These are phyloP conservation scores for Danionella cerebrum DNA, from an alignment of 2,113 vertebrate genomes.

Conservation along the genomic window DNA sequence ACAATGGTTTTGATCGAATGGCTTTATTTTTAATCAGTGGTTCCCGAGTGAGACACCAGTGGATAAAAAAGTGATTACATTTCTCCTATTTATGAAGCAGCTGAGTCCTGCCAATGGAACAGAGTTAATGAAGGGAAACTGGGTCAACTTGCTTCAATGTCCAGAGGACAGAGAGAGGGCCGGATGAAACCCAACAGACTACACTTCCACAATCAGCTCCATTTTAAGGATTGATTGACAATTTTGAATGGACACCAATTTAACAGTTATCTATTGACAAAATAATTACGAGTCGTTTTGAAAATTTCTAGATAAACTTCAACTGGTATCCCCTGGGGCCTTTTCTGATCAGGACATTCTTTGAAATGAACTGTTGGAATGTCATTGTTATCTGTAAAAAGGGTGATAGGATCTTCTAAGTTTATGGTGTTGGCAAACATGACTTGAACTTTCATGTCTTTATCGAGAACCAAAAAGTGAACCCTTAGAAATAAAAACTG, in stretches of 20 bases:
- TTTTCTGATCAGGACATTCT: too few relatives aligned
- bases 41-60: background rate
- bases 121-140: constrained; percentile 12
- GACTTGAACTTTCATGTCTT: too few relatives aligned
- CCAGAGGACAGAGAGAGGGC: background rate
- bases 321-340: too few relatives aligned
- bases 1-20: background rate
- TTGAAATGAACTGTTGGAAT: too few relatives aligned
- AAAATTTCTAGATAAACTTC: too few relatives aligned
- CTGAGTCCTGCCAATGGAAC: background rate
- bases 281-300: background rate
- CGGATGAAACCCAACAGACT: constrained; percentile 5
- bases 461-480: too few relatives aligned
- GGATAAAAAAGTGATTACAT: background rate
- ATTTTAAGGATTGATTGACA: background rate
- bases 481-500: too few relatives aligned
- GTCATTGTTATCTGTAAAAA: too few relatives aligned
- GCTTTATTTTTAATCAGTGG: constrained; percentile 19
- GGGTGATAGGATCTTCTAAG: too few relatives aligned
- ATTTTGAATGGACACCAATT: background rate
- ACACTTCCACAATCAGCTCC: background rate
- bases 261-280: background rate
- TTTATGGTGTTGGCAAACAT: too few relatives aligned
- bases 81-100: constrained; percentile 8
- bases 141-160: constrained; percentile 14